Conservation (phyloP, 2,113 vertebrate genomes). For the Sterrhoptilus dennistouni region DNA sequence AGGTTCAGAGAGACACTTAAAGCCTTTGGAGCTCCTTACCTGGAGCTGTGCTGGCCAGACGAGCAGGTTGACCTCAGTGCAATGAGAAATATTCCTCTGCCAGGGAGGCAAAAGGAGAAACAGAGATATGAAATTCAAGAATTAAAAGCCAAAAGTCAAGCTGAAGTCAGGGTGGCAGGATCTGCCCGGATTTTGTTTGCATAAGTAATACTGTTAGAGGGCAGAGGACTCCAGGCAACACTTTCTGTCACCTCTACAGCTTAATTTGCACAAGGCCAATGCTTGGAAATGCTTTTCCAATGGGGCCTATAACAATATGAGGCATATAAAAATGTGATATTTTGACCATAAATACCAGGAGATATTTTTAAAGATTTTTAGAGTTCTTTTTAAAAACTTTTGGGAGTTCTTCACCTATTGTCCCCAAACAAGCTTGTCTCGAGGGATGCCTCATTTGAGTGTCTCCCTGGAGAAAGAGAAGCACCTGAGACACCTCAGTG, state of each 20-base stretch:
- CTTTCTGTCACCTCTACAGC: background rate
- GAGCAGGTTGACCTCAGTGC: background rate
- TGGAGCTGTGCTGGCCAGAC: fast-evolving
- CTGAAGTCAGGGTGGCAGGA: background rate
- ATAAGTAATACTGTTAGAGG: background rate
- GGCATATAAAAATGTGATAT: background rate
- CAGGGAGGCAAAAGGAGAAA: background rate
- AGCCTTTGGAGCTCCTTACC: background rate
- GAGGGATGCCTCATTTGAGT: background rate
- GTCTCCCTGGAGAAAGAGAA: background rate
- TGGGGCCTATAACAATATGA: background rate
- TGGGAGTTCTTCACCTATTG: background rate
- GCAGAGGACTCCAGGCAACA: background rate
- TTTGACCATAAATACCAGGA: background rate
- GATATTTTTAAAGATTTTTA: background rate
- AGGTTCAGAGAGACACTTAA: background rate
- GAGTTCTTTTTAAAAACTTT: background rate
- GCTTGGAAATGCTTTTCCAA: background rate
- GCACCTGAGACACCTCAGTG: background rate
- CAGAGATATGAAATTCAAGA: background rate
- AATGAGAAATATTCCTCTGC: background rate
- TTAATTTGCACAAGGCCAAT: background rate
- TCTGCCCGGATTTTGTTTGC: background rate
- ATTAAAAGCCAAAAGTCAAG: background rate
- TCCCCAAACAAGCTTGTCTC: background rate